Evolutionary conservation across 2,797 vertebrate species (phyloP).

Genomic region (Mormyrus proboscirostris): DNA sequence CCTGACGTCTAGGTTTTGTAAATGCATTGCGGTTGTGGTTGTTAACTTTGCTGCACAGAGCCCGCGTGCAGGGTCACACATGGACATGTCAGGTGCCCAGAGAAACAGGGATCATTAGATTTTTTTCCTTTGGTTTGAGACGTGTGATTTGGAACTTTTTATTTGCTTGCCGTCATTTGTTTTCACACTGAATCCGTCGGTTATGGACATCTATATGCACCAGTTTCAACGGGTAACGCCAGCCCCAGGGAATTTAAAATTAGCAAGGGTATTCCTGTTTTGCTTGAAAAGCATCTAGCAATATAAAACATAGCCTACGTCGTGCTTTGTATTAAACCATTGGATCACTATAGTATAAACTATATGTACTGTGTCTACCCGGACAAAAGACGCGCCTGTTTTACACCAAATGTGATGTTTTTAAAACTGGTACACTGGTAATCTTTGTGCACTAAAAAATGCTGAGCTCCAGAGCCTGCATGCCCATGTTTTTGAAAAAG

Average conservation of each 20-base stretch:
- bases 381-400: neutral
- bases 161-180: neutral
- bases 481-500: neutral
- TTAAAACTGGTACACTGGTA: neutral
- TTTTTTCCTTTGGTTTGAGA: neutral
- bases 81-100: neutral
- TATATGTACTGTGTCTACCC: neutral
- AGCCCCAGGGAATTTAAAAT: neutral
- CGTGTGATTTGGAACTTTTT: neutral
- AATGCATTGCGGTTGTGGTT: neutral
- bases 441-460: neutral
- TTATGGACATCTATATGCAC: neutral
- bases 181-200: neutral
- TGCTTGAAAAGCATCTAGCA: neutral
- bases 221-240: neutral
- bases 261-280: neutral
- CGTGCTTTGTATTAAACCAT: neutral
- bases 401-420: neutral
- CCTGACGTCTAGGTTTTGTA: neutral
- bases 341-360: neutral
- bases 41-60: neutral
- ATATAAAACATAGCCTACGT: neutral
- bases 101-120: neutral
- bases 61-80: neutral
- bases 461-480: neutral